Conservation (phyloP, 2,797 vertebrate species). For the Lacerta agilis region DNA sequence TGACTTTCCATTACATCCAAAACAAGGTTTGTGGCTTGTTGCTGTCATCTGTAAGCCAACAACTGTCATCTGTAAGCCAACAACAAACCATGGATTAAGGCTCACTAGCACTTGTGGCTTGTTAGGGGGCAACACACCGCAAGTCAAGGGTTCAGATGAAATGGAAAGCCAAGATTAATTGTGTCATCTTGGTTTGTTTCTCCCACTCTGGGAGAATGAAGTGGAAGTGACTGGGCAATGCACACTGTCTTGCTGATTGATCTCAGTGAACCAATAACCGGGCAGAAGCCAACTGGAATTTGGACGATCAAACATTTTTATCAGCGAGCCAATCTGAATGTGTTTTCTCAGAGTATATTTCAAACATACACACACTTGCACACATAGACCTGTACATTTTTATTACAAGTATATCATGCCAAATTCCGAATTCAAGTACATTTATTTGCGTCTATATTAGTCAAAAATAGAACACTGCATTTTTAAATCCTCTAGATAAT, state of each 20-base stretch:
- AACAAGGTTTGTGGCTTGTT: too few relatives aligned
- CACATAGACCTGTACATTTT: too few relatives aligned
- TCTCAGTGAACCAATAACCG: neutral
- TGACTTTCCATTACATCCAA: too few relatives aligned
- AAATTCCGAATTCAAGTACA: neutral
- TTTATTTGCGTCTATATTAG: neutral
- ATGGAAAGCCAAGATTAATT: too few relatives aligned
- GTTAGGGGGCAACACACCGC: too few relatives aligned
- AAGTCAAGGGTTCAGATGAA: too few relatives aligned
- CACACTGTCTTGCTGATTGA: neutral
- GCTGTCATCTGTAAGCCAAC: too few relatives aligned
- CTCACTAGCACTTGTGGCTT: too few relatives aligned
- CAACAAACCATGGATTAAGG: too few relatives aligned
- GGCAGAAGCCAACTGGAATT: neutral
- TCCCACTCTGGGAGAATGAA: neutral
- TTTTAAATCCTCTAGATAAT: conserved; percentile 25
- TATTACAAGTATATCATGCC: neutral
- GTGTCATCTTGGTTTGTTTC: neutral
- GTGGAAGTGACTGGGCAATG: neutral
- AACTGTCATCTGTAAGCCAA: too few relatives aligned
- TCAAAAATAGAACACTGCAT: neutral
- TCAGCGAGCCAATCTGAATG: neutral
- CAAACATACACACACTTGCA: too few relatives aligned
- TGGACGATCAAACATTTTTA: neutral
- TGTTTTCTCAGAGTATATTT: neutral